Base-by-base conservation (phyloP, 2,113 vertebrate species). In the Brevimyrus niger region DNA sequence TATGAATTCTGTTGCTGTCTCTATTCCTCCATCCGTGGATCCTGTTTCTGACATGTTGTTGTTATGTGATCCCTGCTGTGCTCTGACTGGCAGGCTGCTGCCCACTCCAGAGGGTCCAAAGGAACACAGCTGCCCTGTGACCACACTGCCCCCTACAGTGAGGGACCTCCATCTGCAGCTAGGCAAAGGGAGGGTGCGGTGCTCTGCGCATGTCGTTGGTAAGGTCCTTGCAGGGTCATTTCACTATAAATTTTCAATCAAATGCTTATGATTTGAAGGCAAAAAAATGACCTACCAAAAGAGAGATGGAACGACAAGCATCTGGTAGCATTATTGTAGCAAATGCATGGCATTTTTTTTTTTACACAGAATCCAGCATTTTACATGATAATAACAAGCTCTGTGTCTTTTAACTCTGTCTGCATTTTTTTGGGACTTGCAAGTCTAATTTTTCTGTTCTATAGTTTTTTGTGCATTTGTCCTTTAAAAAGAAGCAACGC, bases 161-260 rank as follows among this genome's bases (percentile, higher is more conserved):
- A 94, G 94, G 42, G 93, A 91, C 5, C 90, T 98, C 92, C 95
- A 97, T 92, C 93, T 98, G 76, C 96, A 97, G 94, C 93, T 98
- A 90, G 97, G 97, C 88, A 94, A 93, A 91, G 95, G 97, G 93
- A 96, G 87, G 0, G 93, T 97, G 92, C 94, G 92, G 31, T 97
- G 97, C 92, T 96, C 96, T 0, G 98, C 97, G 23, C 92, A 94
- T 88, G 95, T 98, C 91, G 96, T 96, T 94, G 97, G 98, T 98
- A 93, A 96, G 95, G 80, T 11, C 17, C 31, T n/a, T 35, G 46
- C 87, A 15, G 38, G 42, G 31, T 10, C 8, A n/a, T 48, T 48
- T 38, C 21, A 85, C 8, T 48, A 5, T 44, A 48, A 85, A 48
- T 85, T 19, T 47, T 48, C 82, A 85, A 21, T 11, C 23, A 85